Conservation (phyloP, 2,113 vertebrate species). For the Rafetus swinhoei region DNA sequence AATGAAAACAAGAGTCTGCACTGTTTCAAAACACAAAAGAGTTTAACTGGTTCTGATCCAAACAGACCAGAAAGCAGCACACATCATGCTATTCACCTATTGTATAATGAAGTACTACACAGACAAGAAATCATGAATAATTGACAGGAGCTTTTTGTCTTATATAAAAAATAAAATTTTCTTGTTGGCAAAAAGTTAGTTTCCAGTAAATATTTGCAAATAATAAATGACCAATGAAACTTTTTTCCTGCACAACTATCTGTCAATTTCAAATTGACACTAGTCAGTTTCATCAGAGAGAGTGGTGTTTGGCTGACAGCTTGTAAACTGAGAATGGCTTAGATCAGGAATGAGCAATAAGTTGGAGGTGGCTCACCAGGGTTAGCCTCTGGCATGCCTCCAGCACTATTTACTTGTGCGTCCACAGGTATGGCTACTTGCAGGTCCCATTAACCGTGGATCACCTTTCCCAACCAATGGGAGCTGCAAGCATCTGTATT, state of each 20-base stretch:
- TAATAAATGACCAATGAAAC: conserved; percentile 9
- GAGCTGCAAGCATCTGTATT: too few relatives aligned
- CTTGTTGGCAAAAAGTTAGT: conserved; percentile 14
- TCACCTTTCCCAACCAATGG: too few relatives aligned
- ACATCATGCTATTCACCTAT: neutral
- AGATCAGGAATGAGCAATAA: too few relatives aligned
- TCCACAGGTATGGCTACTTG: too few relatives aligned
- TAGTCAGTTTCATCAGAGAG: conserved; percentile 24
- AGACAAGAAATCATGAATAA: neutral
- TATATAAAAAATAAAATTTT: conserved; percentile 3
- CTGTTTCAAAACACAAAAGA: neutral
- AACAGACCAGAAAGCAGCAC: neutral
- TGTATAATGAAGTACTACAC: neutral
- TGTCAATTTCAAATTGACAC: conserved; percentile 13
- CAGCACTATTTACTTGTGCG: too few relatives aligned
- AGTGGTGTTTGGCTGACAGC: rapidly evolving
- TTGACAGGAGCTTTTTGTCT: neutral
- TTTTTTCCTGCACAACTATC: conserved; percentile 22
- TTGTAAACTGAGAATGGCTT: neutral
- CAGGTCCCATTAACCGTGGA: too few relatives aligned
- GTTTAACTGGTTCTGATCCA: neutral
- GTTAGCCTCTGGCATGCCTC: too few relatives aligned
- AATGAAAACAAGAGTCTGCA: neutral
- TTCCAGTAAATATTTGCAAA: conserved; percentile 29
- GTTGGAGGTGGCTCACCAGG: too few relatives aligned